Evolutionary conservation across 2,797 vertebrate species (phyloP).

Genomic region (Gobionotothen gibberifrons): DNA sequence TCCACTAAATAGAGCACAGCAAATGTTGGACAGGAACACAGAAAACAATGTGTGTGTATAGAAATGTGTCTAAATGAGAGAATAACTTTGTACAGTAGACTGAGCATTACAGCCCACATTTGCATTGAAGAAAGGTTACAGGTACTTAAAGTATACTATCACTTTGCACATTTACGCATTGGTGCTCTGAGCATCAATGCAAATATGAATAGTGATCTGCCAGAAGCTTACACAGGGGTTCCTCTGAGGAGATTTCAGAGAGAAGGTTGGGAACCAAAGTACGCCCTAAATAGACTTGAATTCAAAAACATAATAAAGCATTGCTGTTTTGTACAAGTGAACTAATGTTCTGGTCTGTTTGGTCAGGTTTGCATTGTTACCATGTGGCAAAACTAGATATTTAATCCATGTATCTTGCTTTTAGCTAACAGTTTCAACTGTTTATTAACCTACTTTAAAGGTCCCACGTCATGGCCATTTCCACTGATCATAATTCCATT

Average conservation of each 20-base stretch:
- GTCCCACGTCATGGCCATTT: too few relatives aligned
- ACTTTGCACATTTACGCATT: too few relatives aligned
- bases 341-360: not conserved
- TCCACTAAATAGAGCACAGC: conserved; percentile 31
- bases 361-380: not conserved
- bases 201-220: not conserved
- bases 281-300: too few relatives aligned
- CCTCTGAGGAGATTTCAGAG: too few relatives aligned
- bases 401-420: not conserved
- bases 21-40: conserved; percentile 58
- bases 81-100: conserved; percentile 12
- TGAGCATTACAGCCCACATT: conserved; percentile 14
- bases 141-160: too few relatives aligned
- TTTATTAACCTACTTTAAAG: not conserved
- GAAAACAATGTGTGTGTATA: conserved; percentile 7
- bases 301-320: not conserved
- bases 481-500: too few relatives aligned
- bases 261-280: too few relatives aligned
- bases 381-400: too few relatives aligned
- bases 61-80: conserved; percentile 14
- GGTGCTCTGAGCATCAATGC: conserved; percentile 1
- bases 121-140: not conserved
- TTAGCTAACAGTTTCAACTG: not conserved
- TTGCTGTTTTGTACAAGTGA: not conserved
- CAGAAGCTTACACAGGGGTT: not conserved